Evolutionary conservation across 2,797 vertebrate genomes (phyloP), one percentile per base, ranked within the genome.

Genomic region (Xyrichtys novacula): DNA sequence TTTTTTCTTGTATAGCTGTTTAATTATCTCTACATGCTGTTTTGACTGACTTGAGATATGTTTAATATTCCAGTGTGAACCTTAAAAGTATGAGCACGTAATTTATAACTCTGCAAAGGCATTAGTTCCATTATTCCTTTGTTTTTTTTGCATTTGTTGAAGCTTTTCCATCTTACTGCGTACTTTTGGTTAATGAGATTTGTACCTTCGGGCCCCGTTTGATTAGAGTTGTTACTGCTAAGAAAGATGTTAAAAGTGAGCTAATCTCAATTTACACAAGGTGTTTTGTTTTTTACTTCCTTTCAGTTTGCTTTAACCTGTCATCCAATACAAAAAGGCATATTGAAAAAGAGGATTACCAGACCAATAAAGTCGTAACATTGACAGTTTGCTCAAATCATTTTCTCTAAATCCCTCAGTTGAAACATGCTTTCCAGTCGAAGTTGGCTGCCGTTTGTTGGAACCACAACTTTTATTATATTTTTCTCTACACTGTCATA

Each of bases 181-280:
- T 32, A 48, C 19, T 57, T 54, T 44, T 34, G 43, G 12, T 76
- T 76, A 65, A 69, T 80, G 28, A 17, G 48, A 54, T 72, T 72
- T 74, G 0, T 49, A 47, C 61, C 61, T 53, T 70, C 19, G 59
- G 72, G 63, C 31, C 63, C 44, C 19, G 28, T 64, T 71, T 66
- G 22, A 53, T 73, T 29, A 3, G 40, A 46, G 6, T 40, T 26
- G 44, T 38, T 61, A 19, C 23, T 57, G 28, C 70, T 11, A 10
- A 11, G 15, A 59, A 57, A 22, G 20, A 3, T 59, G 38, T 62
- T 65, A 47, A 19, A 54, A 19, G 36, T 53, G 38, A 61, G 19
- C 12, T 34, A 11, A 49, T 78, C 67, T 25, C 22, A 46, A 26
- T 19, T 8, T 56, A 39, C 28, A 57, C 7, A 42, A 36, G 58